Evolutionary conservation across 1,140 invertebrate genomes (phyloP).

Genomic region (Cardiocondyla obscurior): DNA sequence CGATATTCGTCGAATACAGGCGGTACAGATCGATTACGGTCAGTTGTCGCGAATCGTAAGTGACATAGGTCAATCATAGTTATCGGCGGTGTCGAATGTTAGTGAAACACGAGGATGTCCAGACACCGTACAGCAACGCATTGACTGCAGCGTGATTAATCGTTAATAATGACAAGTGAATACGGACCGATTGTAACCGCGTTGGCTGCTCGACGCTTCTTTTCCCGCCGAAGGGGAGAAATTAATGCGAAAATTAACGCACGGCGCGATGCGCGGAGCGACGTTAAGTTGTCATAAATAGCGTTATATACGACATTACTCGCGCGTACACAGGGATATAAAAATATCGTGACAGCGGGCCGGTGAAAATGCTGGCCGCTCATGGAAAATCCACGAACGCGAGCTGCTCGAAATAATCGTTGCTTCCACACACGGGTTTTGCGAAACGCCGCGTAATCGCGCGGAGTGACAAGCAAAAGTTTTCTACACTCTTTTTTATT

Average conservation of each 20-base stretch:
- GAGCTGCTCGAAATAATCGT: neutral
- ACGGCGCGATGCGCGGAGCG: too few relatives aligned
- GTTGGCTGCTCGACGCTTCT: too few relatives aligned
- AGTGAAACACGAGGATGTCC: neutral
- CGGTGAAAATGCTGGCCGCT: neutral
- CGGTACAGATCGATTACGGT: neutral
- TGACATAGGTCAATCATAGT: slow-evolving; percentile 21
- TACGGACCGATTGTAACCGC: neutral
- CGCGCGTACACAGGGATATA: too few relatives aligned
- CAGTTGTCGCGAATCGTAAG: neutral
- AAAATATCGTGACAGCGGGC: neutral
- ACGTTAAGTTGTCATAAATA: neutral
- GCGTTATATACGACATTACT: too few relatives aligned
- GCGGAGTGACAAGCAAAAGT: slow-evolving; percentile 9
- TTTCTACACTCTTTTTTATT: too few relatives aligned
- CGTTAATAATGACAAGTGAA: slow-evolving; percentile 15
- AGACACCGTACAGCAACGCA: neutral
- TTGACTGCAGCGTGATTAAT: neutral
- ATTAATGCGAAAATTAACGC: neutral
- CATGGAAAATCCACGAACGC: neutral
- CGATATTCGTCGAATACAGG: neutral
- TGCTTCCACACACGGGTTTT: neutral
- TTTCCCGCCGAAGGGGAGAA: too few relatives aligned
- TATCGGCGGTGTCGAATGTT: neutral
- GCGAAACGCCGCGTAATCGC: neutral